Percentiles rank a stretch among this genome's conserved stretches.
Conservation (phyloP, 2,113 vertebrate species). For the Dinomys branickii region DNA sequence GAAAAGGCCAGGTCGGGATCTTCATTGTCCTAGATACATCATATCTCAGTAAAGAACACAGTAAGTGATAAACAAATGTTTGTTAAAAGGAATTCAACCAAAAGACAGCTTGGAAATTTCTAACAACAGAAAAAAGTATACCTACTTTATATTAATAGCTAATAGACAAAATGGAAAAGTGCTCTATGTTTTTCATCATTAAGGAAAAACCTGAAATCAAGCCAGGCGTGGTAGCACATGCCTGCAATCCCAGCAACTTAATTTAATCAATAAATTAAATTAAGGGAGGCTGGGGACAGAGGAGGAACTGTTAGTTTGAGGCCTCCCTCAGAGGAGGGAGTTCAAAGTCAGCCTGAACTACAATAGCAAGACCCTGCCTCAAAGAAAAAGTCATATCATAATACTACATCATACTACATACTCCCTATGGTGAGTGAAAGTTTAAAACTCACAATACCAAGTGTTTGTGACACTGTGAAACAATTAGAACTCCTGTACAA, state of each 20-base stretch:
- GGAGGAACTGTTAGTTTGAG: background rate
- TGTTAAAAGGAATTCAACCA: background rate
- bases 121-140: background rate
- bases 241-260: background rate
- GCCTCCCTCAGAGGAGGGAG: background rate
- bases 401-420: too few relatives aligned
- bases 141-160: background rate
- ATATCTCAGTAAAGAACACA: background rate
- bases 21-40: background rate
- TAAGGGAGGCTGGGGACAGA: background rate
- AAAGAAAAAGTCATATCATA: background rate
- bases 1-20: background rate
- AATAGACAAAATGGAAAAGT: background rate
- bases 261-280: too few relatives aligned
- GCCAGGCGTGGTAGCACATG: background rate
- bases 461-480: background rate
- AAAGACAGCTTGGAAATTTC: background rate
- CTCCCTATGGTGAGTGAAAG: background rate
- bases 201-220: background rate
- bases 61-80: background rate
- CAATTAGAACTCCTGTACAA: background rate
- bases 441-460: background rate
- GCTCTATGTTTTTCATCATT: background rate
- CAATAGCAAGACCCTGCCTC: background rate
- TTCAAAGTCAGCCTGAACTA: background rate